These are phyloP conservation scores for Arrhamphus sclerolepis DNA, from an alignment of 2,797 vertebrate species.

Conservation along the genomic window DNA sequence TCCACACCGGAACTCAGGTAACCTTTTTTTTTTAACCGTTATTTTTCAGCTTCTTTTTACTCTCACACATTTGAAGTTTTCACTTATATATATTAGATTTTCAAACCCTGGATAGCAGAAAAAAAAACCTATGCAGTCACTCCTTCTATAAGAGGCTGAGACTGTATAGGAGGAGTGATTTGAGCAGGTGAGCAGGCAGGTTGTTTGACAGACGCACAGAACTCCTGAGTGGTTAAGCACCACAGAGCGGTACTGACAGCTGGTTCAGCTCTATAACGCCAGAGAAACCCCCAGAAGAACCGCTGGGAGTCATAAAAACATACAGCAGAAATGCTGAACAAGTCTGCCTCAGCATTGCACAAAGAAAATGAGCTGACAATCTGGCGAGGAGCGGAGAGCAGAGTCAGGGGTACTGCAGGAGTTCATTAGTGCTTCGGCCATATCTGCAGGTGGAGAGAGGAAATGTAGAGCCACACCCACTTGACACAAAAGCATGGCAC, in stretches of 20 bases:
- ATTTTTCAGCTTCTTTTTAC: background rate
- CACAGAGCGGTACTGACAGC: background rate
- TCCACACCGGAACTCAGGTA: conserved; percentile 92
- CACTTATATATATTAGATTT: background rate
- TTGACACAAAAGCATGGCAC: no score
- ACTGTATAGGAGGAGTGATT: conserved; percentile 2
- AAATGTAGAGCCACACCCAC: background rate
- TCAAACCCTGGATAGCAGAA: conserved; percentile 1
- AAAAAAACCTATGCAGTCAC: conserved; percentile 7
- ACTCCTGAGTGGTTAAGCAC: conserved; percentile 1
- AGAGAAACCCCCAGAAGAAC: background rate
- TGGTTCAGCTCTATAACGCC: conserved; percentile 6
- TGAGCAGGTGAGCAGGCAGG: conserved; percentile 11
- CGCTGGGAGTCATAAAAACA: background rate
- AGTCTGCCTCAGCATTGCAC: background rate
- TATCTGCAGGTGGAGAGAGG: background rate
- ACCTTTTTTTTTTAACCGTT: no score
- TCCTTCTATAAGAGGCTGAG: conserved; percentile 3
- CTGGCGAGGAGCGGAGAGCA: background rate
- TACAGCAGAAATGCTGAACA: background rate
- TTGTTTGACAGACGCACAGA: background rate
- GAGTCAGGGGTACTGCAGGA: background rate
- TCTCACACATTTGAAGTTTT: background rate
- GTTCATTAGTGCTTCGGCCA: background rate
- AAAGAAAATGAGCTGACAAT: background rate